Percentiles rank a stretch among this genome's conserved stretches.
These are phyloP conservation scores for Chondrilla cf. caribensis DNA, from an alignment of 37 sponge, comb jelly and placozoan species.

Conservation along the genomic window DNA sequence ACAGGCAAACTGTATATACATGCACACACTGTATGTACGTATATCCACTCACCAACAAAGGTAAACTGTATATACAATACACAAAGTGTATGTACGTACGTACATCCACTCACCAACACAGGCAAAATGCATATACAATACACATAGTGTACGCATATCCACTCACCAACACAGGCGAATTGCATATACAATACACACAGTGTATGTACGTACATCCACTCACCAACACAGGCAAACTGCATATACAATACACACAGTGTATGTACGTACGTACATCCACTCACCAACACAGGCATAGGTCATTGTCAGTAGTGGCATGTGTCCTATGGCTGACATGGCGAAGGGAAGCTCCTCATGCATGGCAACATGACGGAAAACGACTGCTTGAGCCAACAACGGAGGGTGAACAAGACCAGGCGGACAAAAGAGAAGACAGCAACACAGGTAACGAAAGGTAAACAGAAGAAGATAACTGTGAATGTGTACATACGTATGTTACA, in stretches of 20 bases:
- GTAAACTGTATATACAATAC: too few species aligned
- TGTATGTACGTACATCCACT: neutral
- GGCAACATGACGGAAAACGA: conserved; percentile 12
- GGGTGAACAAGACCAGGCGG: too few species aligned
- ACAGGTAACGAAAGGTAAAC: neutral
- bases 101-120: conserved; percentile 15
- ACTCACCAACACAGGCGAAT: too few species aligned
- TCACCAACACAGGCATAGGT: conserved; percentile 22
- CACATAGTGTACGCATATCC: too few species aligned
- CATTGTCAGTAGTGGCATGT: conserved; percentile 20
- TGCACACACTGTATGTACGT: too few species aligned
- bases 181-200: too few species aligned
- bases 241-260: too few species aligned
- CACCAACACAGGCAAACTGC: neutral
- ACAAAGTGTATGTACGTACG: too few species aligned
- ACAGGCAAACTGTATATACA: neutral
- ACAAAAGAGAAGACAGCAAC: too few species aligned
- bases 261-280: neutral
- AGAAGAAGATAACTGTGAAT: neutral
- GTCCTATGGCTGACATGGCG: conserved; percentile 17
- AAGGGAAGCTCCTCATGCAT: conserved; percentile 8
- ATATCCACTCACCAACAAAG: too few species aligned
- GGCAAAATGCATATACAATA: neutral
- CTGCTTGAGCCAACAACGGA: too few species aligned
- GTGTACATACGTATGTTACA: neutral